These are phyloP conservation scores for Apamea anceps DNA, from an alignment of 2,888 invertebrate species.

Conservation along the genomic window DNA sequence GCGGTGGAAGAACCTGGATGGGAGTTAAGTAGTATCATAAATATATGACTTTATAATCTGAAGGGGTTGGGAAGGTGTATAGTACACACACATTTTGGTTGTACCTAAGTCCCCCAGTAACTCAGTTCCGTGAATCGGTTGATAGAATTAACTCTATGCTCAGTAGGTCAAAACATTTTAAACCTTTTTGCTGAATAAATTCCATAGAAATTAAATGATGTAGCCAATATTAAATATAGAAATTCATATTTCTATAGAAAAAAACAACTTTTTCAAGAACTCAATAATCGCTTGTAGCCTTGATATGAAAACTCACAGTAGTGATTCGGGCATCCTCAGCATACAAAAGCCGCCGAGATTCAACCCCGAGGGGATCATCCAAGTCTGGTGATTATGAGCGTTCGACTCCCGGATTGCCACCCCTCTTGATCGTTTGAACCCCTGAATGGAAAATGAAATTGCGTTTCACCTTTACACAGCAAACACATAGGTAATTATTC, in stretches of 20 bases:
- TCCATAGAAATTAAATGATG: neutral
- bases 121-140: too few species aligned
- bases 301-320: slow-evolving; percentile 74
- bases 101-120: neutral
- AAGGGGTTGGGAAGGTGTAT: neutral
- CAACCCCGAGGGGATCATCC: slow-evolving; percentile 81
- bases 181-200: neutral
- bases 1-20: slow-evolving; percentile 82
- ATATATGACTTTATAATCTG: neutral
- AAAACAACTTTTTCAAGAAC: neutral
- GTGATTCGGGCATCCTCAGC: slow-evolving; percentile 76
- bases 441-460: slow-evolving; percentile 19
- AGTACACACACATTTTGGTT: neutral
- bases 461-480: neutral
- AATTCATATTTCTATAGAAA: neutral
- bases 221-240: too few species aligned
- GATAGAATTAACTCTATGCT: neutral
- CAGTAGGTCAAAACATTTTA: neutral
- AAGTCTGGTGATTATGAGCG: slow-evolving; percentile 49
- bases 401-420: slow-evolving; percentile 72
- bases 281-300: neutral
- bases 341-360: slow-evolving; percentile 81
- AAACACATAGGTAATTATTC: neutral
- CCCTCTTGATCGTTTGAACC: slow-evolving; percentile 61
- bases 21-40: neutral